phyloP scores from a whole-genome alignment of 2,113 vertebrate species.

The Grus americana region DNA sequence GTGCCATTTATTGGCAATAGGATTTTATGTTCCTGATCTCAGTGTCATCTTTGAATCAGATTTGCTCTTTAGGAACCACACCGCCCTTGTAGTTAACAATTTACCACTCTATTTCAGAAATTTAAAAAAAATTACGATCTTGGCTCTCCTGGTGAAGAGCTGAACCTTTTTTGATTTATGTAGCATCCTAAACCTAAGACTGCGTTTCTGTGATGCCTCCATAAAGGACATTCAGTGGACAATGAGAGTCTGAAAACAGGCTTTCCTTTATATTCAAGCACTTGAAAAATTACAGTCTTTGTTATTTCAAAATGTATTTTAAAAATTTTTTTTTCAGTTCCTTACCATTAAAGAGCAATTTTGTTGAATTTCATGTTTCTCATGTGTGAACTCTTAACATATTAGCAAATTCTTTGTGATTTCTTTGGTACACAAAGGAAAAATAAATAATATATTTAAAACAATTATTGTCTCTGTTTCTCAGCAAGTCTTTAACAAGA shows the following conservation, averaged over 20 bases:
- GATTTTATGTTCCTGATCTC: not conserved
- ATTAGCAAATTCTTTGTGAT: not conserved
- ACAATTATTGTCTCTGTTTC: not conserved
- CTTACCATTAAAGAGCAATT: not conserved
- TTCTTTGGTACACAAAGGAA: not conserved
- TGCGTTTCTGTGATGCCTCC: not conserved
- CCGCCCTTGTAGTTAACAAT: not conserved
- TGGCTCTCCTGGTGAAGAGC: not conserved
- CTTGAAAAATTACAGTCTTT: not conserved
- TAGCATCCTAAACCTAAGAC: not conserved
- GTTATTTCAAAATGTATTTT: not conserved
- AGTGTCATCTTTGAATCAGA: not conserved
- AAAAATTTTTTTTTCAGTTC: not conserved
- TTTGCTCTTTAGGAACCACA: not conserved
- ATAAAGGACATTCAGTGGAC: not conserved
- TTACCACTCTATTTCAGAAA: not conserved
- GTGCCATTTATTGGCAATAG: not conserved
- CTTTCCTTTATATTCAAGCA: not conserved
- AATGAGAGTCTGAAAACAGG: not conserved
- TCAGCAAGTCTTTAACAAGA: not conserved
- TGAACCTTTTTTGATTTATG: not conserved
- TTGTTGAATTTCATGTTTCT: not conserved
- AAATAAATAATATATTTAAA: not conserved
- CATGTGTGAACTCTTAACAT: not conserved
- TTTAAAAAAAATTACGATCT: not conserved